Conservation (phyloP, 2,113 vertebrate species). For the Martes martes region DNA sequence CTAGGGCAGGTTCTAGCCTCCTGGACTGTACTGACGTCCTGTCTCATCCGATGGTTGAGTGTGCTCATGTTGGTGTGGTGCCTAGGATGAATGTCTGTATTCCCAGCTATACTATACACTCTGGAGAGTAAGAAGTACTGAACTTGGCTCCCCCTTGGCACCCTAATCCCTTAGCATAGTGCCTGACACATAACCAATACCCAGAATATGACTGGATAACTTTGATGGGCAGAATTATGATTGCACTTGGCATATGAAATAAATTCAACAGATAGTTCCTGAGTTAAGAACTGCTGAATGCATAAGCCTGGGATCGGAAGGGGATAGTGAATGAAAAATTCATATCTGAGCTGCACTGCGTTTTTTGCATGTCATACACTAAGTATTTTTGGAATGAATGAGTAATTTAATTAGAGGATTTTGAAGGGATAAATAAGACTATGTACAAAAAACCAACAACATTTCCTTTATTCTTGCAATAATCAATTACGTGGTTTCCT, state of each 20-base stretch:
- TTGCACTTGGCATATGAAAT: not conserved
- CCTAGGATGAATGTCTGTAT: not conserved
- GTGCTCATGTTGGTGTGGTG: not conserved
- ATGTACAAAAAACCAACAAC: not conserved
- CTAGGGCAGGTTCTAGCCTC: not conserved
- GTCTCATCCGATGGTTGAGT: not conserved
- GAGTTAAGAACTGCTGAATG: not conserved
- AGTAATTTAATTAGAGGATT: not conserved
- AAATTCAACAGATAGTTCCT: not conserved
- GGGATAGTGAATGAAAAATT: not conserved
- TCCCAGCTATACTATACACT: not conserved
- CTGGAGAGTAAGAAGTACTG: not conserved
- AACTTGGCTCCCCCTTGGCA: not conserved
- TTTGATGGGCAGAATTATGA: not conserved
- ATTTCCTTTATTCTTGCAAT: not conserved
- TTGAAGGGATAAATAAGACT: not conserved
- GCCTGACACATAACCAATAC: not conserved
- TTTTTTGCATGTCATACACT: not conserved
- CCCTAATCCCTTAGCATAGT: not conserved
- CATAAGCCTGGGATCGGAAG: not conserved
- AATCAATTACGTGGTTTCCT: not conserved
- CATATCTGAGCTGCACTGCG: not conserved
- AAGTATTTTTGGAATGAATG: conserved; percentile 6
- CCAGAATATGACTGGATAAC: not conserved
- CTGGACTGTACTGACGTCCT: not conserved